Conservation (phyloP, 2,797 vertebrate species). For the Masticophis lateralis region DNA sequence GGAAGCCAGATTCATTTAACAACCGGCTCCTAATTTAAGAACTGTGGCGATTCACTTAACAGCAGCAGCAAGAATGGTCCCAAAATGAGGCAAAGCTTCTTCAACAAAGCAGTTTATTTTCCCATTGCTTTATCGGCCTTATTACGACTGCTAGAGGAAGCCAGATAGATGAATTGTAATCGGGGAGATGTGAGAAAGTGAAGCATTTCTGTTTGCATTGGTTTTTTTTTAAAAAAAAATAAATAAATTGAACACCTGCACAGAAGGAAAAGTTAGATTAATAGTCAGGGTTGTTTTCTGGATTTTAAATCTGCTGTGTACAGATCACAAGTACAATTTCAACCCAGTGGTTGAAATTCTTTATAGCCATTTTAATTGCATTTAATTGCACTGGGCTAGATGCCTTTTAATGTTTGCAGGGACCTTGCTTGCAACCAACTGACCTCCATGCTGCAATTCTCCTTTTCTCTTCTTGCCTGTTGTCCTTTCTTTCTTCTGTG, state of each 20-base stretch:
- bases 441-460: constrained; percentile 62
- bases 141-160: background rate
- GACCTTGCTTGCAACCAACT: constrained; percentile 61
- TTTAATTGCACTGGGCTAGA: constrained; percentile 25
- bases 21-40: background rate
- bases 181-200: constrained; percentile 12
- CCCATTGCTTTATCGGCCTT: background rate
- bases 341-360: background rate
- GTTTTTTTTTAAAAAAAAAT: background rate
- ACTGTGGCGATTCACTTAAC: background rate
- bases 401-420: constrained; percentile 53
- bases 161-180: background rate
- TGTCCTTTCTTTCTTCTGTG: constrained; percentile 54
- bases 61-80: background rate
- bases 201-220: background rate
- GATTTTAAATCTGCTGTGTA: background rate
- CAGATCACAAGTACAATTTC: background rate
- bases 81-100: background rate
- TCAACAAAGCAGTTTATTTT: too few species aligned
- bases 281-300: background rate
- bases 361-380: constrained; percentile 7
- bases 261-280: background rate
- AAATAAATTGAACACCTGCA: background rate
- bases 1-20: background rate
- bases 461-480: constrained; percentile 58